Evolutionary conservation across 2,888 invertebrate species (phyloP).

Genomic region (Oscheius sp.): DNA sequence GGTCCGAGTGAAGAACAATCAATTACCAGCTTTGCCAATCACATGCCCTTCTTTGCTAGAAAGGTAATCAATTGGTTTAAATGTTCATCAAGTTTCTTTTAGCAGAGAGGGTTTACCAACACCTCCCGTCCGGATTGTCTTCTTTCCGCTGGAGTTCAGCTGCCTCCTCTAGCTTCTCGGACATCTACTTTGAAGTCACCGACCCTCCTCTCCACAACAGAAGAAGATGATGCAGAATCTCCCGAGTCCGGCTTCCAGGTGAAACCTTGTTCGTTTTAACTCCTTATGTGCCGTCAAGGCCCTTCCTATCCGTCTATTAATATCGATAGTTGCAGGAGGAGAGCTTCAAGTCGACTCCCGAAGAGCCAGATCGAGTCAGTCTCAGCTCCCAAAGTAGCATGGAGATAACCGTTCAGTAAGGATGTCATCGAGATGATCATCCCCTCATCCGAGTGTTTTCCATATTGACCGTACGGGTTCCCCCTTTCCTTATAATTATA

Average conservation of each 20-base stretch:
- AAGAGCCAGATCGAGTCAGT: slow-evolving; percentile 29
- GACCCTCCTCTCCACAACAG: slow-evolving; percentile 37
- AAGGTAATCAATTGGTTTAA: neutral
- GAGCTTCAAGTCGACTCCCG: slow-evolving; percentile 27
- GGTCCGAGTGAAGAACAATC: neutral
- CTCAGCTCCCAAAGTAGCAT: slow-evolving; percentile 31
- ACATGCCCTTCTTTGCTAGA: slow-evolving; percentile 14
- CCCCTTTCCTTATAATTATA: neutral
- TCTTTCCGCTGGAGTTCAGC: slow-evolving; percentile 32
- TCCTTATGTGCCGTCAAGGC: neutral
- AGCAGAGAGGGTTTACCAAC: neutral
- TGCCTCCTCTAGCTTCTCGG: slow-evolving; percentile 3
- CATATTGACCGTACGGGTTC: slow-evolving; percentile 8
- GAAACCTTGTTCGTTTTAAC: slow-evolving; percentile 21
- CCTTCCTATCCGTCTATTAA: neutral
- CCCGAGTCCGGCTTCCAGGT: slow-evolving; percentile 55
- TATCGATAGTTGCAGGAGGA: slow-evolving; percentile 26
- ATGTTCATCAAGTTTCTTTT: neutral
- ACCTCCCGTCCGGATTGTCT: slow-evolving; percentile 48
- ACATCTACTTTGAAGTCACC: slow-evolving; percentile 21
- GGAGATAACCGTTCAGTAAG: slow-evolving; percentile 30
- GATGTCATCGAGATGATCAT: slow-evolving; percentile 35
- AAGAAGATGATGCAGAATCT: slow-evolving; percentile 44
- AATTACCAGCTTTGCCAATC: slow-evolving; percentile 9
- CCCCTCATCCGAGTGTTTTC: slow-evolving; percentile 6